A percentile compares a stretch with the other conserved stretches of the same genome.
phyloP scores from a whole-genome alignment of 2,888 invertebrate genomes.

The Lottia gigantea region DNA sequence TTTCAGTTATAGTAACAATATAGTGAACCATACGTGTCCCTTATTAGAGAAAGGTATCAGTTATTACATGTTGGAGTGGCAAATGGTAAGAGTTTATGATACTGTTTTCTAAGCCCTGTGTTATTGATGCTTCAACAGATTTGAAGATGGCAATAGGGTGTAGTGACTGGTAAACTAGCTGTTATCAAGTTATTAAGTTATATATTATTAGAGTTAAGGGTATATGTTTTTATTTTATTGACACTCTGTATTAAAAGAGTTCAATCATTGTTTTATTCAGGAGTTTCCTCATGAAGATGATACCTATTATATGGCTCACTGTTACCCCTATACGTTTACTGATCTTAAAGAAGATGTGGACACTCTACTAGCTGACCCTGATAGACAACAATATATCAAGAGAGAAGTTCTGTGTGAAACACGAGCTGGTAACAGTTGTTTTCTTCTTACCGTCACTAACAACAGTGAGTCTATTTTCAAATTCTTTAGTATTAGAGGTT shows the following conservation, averaged over 20 bases:
- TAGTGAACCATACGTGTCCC: slow-evolving; percentile 59
- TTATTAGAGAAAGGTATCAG: slow-evolving; percentile 58
- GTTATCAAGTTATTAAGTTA: too few relatives aligned
- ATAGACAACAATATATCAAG: slow-evolving; percentile 49
- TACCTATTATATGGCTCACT: slow-evolving; percentile 66
- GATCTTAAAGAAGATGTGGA: slow-evolving; percentile 66
- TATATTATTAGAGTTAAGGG: too few relatives aligned
- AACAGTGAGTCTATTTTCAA: slow-evolving; percentile 61
- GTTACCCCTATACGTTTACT: slow-evolving; percentile 68
- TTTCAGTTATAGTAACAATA: slow-evolving; percentile 61
- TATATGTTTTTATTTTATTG: too few relatives aligned
- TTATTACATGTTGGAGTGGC: slow-evolving; percentile 66
- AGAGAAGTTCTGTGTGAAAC: slow-evolving; percentile 66
- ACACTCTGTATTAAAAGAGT: too few relatives aligned
- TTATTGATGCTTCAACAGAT: too few relatives aligned
- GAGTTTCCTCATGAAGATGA: slow-evolving; percentile 63
- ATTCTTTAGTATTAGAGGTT: not conserved
- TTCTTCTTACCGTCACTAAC: slow-evolving; percentile 65
- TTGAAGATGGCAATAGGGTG: too few relatives aligned
- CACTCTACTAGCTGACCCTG: slow-evolving; percentile 48
- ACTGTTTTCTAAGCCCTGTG: not conserved
- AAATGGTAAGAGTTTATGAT: slow-evolving; percentile 61
- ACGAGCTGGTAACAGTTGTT: slow-evolving; percentile 67
- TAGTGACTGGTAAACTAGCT: too few relatives aligned
- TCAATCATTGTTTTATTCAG: slow-evolving; percentile 53